phyloP scores from a whole-genome alignment of 2,888 invertebrate species.

The Crematogaster levior region DNA sequence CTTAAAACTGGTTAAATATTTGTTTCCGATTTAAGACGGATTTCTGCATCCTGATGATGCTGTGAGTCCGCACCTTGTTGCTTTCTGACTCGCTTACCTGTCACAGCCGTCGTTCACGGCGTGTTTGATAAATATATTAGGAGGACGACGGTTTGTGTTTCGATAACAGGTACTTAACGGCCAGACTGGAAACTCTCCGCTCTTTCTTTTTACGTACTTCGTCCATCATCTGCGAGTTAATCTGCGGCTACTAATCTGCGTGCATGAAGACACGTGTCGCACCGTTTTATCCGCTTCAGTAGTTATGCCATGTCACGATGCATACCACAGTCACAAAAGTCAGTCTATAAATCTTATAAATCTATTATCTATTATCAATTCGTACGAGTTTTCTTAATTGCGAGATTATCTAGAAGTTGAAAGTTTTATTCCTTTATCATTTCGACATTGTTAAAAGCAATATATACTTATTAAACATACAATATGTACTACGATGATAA shows the following conservation, averaged over 20 bases:
- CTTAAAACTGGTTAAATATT: conserved; percentile 78
- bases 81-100: conserved; percentile 65
- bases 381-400: neutral
- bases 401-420: neutral
- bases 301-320: neutral
- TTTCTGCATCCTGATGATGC: conserved; percentile 75
- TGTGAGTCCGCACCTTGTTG: conserved; percentile 69
- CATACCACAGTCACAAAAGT: neutral
- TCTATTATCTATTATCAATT: neutral
- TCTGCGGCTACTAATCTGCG: conserved; percentile 28
- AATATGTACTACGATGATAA: neutral
- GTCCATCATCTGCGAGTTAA: conserved; percentile 16
- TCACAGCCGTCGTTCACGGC: conserved; percentile 61
- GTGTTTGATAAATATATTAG: conserved; percentile 83
- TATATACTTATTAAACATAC: neutral
- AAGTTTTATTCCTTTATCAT: neutral
- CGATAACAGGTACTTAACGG: conserved; percentile 80
- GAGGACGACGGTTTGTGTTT: conserved; percentile 79
- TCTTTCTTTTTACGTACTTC: conserved; percentile 28
- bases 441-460: neutral
- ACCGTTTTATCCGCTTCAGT: conserved; percentile 30
- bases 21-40: conserved; percentile 81
- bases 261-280: conserved; percentile 26
- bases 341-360: neutral
- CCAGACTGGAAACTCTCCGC: conserved; percentile 62